Percentiles rank a stretch among this genome's conserved stretches.
phyloP scores from a whole-genome alignment of 1,140 invertebrate species.

The Drosophila prosaltans region DNA sequence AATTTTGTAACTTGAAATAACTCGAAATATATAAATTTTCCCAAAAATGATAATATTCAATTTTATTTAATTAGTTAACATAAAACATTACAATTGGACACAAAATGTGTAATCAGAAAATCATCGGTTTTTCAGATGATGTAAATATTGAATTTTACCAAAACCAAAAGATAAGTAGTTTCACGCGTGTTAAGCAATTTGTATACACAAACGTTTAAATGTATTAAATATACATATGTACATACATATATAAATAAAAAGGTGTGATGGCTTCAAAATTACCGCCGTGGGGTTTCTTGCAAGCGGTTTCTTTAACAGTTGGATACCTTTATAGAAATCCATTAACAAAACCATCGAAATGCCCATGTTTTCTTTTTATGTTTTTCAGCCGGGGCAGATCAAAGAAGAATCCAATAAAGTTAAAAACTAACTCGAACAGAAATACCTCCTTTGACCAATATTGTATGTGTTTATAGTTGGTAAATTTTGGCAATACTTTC shows the following conservation, averaged over 20 bases:
- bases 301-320: conserved; percentile 57
- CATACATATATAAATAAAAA: conserved; percentile 30
- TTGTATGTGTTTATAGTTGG: neutral
- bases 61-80: neutral
- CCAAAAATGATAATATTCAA: neutral
- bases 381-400: conserved; percentile 51
- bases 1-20: too few relatives aligned
- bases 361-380: conserved; percentile 35
- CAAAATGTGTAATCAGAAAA: neutral
- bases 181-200: conserved; percentile 11
- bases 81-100: conserved; percentile 1
- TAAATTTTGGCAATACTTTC: conserved; percentile 7
- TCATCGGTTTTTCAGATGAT: neutral
- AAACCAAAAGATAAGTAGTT: conserved; percentile 14
- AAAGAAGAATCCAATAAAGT: conserved; percentile 40
- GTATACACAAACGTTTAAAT: conserved; percentile 11
- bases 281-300: conserved; percentile 53
- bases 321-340: conserved; percentile 58
- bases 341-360: conserved; percentile 57
- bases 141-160: conserved; percentile 11
- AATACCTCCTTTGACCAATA: neutral
- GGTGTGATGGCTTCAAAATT: conserved; percentile 58
- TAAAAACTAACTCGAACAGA: conserved; percentile 7
- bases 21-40: too few relatives aligned
- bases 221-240: neutral